Evolutionary conservation across 2,888 invertebrate genomes (phyloP).

Genomic region (Drosophila neonasuta): DNA sequence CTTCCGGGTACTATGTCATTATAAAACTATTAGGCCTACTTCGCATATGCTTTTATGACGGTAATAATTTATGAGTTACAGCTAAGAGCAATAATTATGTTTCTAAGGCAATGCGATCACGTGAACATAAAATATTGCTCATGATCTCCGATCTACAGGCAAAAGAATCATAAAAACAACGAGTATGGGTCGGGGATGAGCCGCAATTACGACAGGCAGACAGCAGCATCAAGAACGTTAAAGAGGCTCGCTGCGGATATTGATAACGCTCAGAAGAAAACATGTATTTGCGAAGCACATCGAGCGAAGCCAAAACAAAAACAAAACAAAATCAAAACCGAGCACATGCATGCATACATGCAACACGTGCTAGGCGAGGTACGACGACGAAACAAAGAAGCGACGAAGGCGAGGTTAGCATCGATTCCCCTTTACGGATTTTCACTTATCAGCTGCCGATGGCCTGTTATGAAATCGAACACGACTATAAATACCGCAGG

Average conservation of each 20-base stretch:
- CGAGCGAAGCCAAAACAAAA: constrained; percentile 1
- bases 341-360: constrained; percentile 11
- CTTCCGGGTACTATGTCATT: no score
- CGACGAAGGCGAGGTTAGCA: not conserved
- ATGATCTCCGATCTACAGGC: constrained; percentile 30
- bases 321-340: not conserved
- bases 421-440: constrained; percentile 24
- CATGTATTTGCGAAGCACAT: constrained; percentile 28
- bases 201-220: constrained; percentile 24
- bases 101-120: constrained; percentile 39
- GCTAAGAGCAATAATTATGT: constrained; percentile 14
- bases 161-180: constrained; percentile 16
- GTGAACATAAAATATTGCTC: constrained; percentile 38
- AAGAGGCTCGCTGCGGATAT: constrained; percentile 14
- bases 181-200: not conserved
- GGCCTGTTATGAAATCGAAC: constrained; percentile 52
- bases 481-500: constrained; percentile 63
- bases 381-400: not conserved
- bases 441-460: constrained; percentile 60
- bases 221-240: not conserved
- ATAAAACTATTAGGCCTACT: not conserved
- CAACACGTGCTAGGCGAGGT: constrained; percentile 16
- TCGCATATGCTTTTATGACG: constrained; percentile 2
- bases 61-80: constrained; percentile 58
- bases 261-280: constrained; percentile 42